Percentiles rank a stretch among this genome's conserved stretches.
Conservation (phyloP, 2,113 vertebrate species). For the Ceyx margarethae region DNA sequence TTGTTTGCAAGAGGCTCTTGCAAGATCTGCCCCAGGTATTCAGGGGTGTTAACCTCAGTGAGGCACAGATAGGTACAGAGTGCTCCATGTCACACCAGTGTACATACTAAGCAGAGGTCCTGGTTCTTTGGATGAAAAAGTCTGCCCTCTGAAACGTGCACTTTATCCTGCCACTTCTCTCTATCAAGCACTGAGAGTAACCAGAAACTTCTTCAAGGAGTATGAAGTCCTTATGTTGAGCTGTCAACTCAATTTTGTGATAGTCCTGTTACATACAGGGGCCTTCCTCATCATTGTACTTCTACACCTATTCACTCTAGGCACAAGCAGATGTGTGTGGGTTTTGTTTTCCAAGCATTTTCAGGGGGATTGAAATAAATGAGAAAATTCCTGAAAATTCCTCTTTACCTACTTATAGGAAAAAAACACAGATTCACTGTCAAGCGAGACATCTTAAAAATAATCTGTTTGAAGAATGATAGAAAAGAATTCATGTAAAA, state of each 20-base stretch:
- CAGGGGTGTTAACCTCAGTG: neutral
- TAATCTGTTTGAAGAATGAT: neutral
- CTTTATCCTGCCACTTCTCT: neutral
- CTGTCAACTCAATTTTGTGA: neutral
- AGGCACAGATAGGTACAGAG: too few relatives aligned
- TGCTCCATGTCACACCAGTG: neutral
- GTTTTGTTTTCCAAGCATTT: neutral
- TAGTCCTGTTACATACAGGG: neutral
- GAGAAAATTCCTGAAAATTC: neutral
- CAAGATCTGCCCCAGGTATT: neutral
- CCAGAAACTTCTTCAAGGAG: neutral
- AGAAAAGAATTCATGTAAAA: neutral
- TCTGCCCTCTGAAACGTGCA: neutral
- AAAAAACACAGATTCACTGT: neutral
- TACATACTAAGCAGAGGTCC: neutral
- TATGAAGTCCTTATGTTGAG: neutral
- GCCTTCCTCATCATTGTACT: neutral
- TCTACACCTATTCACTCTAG: neutral
- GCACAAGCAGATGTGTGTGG: neutral
- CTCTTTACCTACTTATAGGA: neutral
- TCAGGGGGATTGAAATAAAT: neutral
- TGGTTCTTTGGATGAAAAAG: neutral
- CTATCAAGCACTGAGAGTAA: neutral
- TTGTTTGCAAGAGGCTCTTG: neutral
- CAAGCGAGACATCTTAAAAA: neutral